phyloP scores from a whole-genome alignment of 2,113 vertebrate genomes.

The Cinclus cinclus region DNA sequence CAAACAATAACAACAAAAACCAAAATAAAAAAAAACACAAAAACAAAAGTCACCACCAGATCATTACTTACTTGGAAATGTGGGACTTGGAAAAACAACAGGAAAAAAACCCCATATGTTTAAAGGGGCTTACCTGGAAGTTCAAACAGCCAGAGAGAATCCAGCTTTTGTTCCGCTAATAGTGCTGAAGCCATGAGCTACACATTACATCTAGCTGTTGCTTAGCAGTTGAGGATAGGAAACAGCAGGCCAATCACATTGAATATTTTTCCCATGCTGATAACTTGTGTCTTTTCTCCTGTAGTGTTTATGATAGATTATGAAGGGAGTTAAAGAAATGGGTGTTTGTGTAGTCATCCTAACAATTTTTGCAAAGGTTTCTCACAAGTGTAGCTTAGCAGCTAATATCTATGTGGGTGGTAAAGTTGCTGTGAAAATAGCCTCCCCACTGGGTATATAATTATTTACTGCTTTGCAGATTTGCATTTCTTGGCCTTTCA shows the following conservation, averaged over 20 bases:
- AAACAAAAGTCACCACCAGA: neutral
- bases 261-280: neutral
- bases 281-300: neutral
- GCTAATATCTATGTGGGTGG: neutral
- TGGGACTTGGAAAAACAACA: neutral
- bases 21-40: neutral
- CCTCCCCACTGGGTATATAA: neutral
- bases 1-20: neutral
- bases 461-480: neutral
- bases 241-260: neutral
- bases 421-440: neutral
- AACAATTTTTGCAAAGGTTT: neutral
- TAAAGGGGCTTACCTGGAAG: neutral
- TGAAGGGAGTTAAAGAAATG: neutral
- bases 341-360: neutral
- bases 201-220: neutral
- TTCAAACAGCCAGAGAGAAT: neutral
- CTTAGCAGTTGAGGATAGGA: neutral
- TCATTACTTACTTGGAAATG: neutral
- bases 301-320: neutral
- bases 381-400: neutral
- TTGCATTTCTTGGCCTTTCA: neutral
- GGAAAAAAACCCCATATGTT: accelerated
- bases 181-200: neutral
- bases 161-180: neutral